These are phyloP conservation scores for Meliscaeva auricollis DNA, from an alignment of 2,888 invertebrate genomes.

Conservation along the genomic window DNA sequence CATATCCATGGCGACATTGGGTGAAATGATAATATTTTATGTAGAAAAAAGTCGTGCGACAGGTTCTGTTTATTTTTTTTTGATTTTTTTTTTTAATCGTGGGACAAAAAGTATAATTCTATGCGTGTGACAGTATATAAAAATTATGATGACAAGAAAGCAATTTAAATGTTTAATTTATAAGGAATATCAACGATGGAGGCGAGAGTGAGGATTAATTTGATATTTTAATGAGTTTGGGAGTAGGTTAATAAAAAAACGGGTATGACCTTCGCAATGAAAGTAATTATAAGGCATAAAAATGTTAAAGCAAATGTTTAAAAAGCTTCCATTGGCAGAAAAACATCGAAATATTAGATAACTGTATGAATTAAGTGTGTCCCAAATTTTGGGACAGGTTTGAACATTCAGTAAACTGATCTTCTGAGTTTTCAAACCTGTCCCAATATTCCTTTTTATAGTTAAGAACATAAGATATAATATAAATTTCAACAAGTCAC, in stretches of 20 bases:
- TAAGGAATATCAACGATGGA: not conserved
- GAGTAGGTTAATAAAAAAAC: not conserved
- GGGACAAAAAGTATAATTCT: conserved; percentile 32
- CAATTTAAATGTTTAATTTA: not conserved
- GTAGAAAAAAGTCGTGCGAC: conserved; percentile 66
- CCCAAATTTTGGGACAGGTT: too few species aligned
- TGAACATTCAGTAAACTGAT: too few species aligned
- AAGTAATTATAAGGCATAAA: not conserved
- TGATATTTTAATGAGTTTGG: not conserved
- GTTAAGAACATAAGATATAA: too few species aligned
- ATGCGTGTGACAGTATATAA: conserved; percentile 38
- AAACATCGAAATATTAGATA: too few species aligned
- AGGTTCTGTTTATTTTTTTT: conserved; percentile 51
- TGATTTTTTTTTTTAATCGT: not conserved
- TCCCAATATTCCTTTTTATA: too few species aligned
- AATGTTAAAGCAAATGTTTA: too few species aligned
- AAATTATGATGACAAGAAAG: conserved; percentile 49
- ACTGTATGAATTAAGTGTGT: too few species aligned
- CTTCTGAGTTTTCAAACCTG: too few species aligned
- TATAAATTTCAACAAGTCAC: too few species aligned
- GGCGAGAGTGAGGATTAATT: not conserved
- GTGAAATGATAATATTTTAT: conserved; percentile 61
- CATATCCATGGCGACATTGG: conserved; percentile 42
- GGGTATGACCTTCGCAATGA: not conserved
- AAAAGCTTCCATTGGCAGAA: too few species aligned